A percentile compares a stretch with the other conserved stretches of the same genome.
Conservation (phyloP, 2,113 vertebrate species). For the Odocoileus virginianus region DNA sequence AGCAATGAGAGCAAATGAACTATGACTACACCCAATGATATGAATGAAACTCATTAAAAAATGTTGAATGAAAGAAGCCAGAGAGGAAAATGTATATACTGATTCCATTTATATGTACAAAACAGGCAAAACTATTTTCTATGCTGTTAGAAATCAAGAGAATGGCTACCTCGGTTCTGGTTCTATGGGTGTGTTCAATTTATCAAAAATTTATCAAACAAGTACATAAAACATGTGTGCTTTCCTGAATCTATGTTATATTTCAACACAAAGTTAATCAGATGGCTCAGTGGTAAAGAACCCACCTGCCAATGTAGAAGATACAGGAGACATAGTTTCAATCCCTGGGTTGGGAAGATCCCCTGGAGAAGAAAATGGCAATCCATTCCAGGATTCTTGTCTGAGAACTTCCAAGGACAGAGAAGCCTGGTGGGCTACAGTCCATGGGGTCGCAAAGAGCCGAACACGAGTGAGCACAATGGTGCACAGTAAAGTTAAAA, state of each 20-base stretch:
- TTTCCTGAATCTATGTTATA: background rate
- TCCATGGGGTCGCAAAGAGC: background rate
- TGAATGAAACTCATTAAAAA: background rate
- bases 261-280: background rate
- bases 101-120: background rate
- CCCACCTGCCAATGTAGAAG: fast-evolving
- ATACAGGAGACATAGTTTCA: background rate
- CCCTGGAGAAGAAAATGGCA: background rate
- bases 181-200: background rate
- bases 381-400: background rate
- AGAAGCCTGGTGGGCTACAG: background rate
- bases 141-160: background rate
- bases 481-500: background rate
- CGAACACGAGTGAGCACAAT: background rate
- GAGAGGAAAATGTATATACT: background rate
- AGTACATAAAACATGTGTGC: background rate
- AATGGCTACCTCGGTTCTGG: background rate
- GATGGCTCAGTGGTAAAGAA: background rate
- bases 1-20: background rate
- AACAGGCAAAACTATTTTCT: background rate
- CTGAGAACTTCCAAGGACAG: background rate
- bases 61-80: background rate
- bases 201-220: background rate
- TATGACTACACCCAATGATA: background rate
- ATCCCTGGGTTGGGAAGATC: background rate